These are phyloP conservation scores for Oreochromis niloticus DNA, from an alignment of 2,113 vertebrate genomes.

Conservation along the genomic window DNA sequence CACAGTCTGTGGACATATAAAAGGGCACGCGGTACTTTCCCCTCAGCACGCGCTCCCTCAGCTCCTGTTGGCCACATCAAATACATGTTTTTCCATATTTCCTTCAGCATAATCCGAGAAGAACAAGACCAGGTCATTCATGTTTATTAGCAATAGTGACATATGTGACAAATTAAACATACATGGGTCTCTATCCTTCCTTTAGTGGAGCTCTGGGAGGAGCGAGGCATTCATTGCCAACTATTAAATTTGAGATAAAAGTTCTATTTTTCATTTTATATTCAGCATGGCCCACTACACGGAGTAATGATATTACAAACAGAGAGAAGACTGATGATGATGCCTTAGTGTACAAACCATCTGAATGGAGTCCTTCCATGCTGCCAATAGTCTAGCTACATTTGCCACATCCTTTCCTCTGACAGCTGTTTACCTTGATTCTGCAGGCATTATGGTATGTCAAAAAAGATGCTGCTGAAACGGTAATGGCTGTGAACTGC, in stretches of 20 bases:
- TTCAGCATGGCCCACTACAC: not conserved
- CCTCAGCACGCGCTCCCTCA: conserved; percentile 89
- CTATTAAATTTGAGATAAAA: conserved; percentile 18
- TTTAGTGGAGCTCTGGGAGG: conserved; percentile 3
- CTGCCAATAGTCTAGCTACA: accelerated
- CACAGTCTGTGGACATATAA: conserved; percentile 96
- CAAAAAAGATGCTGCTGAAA: not conserved
- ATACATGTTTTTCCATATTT: not conserved
- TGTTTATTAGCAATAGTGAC: not conserved
- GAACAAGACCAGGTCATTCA: not conserved
- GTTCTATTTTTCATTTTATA: not conserved
- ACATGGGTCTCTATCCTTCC: conserved; percentile 20
- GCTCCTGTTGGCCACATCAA: conserved; percentile 71
- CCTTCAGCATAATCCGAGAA: not conserved
- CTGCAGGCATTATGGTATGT: not conserved
- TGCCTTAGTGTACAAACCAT: not conserved
- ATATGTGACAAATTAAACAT: conserved; percentile 22
- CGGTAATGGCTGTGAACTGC: not conserved
- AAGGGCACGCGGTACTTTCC: conserved; percentile 96
- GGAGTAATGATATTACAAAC: not conserved
- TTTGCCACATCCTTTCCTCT: not conserved
- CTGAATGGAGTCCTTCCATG: not conserved
- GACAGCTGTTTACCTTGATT: not conserved
- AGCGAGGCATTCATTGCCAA: conserved; percentile 9
- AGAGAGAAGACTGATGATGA: not conserved